Evolutionary conservation across 2,113 vertebrate species (phyloP).

Genomic region (Ammodytes dubius): DNA sequence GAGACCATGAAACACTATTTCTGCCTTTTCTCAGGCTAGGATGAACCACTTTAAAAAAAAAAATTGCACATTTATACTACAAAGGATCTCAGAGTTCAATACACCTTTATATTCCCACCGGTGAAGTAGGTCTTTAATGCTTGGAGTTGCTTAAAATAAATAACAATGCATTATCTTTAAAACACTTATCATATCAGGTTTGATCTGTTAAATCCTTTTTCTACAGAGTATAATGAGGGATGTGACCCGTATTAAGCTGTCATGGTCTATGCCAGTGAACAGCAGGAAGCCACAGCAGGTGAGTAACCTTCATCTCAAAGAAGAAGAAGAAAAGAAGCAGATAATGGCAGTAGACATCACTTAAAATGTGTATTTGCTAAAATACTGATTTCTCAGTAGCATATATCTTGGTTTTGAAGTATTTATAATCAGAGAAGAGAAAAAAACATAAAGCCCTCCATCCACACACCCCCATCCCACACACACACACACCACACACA

Average conservation of each 20-base stretch:
- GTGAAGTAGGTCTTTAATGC: too few relatives aligned
- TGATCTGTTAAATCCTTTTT: not conserved
- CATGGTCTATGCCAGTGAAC: conserved; percentile 3
- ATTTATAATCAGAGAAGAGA: conserved; percentile 40
- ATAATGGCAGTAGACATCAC: not conserved
- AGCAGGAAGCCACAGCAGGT: conserved; percentile 43
- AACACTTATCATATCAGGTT: not conserved
- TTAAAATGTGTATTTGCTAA: not conserved
- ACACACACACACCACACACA: conserved; percentile 2
- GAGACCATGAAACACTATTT: too few relatives aligned
- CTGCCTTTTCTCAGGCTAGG: too few relatives aligned
- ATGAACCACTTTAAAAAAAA: too few relatives aligned
- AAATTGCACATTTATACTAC: too few relatives aligned
- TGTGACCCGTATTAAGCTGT: not conserved
- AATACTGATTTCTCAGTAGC: not conserved
- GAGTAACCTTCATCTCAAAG: conserved; percentile 8
- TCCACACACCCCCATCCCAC: conserved; percentile 23
- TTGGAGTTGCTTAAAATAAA: not conserved
- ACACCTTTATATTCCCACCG: too few relatives aligned
- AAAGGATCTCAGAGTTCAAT: too few relatives aligned
- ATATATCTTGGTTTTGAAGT: conserved; percentile 11
- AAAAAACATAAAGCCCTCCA: conserved; percentile 16
- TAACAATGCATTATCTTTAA: not conserved
- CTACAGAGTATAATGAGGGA: not conserved
- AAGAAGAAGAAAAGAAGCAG: not conserved